A percentile compares a stretch with the other conserved stretches of the same genome.
phyloP scores from a whole-genome alignment of 1,140 invertebrate species.

The Atta texana region DNA sequence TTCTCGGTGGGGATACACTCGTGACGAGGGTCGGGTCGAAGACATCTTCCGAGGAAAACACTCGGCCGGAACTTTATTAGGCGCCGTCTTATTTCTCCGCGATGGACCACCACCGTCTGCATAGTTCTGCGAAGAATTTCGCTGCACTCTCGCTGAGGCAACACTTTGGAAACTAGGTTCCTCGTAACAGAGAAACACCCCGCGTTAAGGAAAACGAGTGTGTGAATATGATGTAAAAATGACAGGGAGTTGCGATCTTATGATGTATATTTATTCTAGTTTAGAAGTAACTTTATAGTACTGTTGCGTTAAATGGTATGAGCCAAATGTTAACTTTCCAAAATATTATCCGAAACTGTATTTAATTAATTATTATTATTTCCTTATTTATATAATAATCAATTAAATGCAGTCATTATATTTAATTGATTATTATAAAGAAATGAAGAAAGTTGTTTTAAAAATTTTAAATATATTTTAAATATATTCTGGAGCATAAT shows the following conservation, averaged over 20 bases:
- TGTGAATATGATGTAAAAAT: conserved; percentile 20
- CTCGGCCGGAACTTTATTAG: conserved; percentile 62
- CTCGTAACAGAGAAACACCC: conserved; percentile 16
- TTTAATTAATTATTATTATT: not conserved
- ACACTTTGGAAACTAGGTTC: conserved; percentile 59
- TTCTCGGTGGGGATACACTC: conserved; percentile 31
- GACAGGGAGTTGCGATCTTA: not conserved
- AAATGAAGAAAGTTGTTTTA: conserved; percentile 22
- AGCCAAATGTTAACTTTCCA: not conserved
- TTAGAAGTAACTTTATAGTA: not conserved
- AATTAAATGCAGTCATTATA: not conserved
- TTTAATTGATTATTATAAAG: conserved; percentile 3
- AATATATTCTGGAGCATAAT: conserved; percentile 2
- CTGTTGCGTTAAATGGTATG: not conserved
- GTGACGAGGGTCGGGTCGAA: conserved; percentile 37
- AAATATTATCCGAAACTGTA: not conserved
- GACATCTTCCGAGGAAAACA: conserved; percentile 51
- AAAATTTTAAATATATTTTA: conserved; percentile 1
- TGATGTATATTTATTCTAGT: not conserved
- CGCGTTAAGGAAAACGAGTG: conserved; percentile 11
- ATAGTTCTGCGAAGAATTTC: conserved; percentile 58
- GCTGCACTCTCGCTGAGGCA: conserved; percentile 46
- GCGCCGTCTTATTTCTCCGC: conserved; percentile 54
- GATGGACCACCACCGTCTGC: conserved; percentile 48
- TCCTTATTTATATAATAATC: not conserved